Percentiles rank a stretch among this genome's conserved stretches.
These are phyloP conservation scores for Lasiurus cinereus DNA, from an alignment of 2,113 vertebrate species.

Conservation along the genomic window DNA sequence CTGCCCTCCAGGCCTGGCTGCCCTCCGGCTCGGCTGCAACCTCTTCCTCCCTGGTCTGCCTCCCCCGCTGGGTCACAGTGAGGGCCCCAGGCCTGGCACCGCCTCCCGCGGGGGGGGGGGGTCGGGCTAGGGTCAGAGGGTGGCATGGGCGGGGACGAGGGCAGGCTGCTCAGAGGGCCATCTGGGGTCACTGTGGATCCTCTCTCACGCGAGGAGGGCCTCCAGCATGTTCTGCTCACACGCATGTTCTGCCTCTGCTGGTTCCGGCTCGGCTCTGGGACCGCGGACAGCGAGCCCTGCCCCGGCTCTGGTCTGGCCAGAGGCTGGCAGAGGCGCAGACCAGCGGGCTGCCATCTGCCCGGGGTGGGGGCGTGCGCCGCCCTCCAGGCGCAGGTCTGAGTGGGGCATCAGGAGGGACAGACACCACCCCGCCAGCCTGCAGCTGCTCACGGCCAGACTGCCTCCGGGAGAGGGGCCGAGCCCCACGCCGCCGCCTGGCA, in stretches of 20 bases:
- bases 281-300: background rate
- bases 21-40: fast-evolving
- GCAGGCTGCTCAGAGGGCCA: background rate
- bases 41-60: background rate
- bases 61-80: background rate
- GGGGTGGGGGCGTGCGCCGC: background rate
- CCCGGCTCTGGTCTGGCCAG: background rate
- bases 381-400: fast-evolving
- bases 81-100: background rate
- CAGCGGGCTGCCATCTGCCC: fast-evolving
- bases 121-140: background rate
- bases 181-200: fast-evolving
- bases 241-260: fast-evolving
- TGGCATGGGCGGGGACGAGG: background rate
- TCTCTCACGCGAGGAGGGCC: background rate
- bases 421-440: fast-evolving
- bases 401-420: background rate
- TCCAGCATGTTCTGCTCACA: background rate
- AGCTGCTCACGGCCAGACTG: background rate
- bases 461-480: fast-evolving
- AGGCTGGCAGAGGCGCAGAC: background rate
- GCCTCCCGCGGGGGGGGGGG: background rate
- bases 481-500: no score
- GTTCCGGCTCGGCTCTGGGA: no score
- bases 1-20: background rate